Base-by-base conservation (phyloP, 2,113 vertebrate species). In the Eudyptes chrysolophus region DNA sequence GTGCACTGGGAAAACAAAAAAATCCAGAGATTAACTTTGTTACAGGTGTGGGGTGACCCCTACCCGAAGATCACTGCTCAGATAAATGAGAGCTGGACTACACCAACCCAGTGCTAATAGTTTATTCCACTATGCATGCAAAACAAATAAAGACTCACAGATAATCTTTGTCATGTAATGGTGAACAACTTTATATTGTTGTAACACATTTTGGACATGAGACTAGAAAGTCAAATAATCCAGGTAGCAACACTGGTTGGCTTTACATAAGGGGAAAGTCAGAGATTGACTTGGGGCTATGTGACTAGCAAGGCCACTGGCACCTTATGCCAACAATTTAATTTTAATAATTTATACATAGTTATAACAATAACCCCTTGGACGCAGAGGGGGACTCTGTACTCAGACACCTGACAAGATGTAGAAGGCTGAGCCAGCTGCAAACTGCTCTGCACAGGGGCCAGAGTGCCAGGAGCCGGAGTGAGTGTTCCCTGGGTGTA, bases 51-150 rank as follows among this genome's bases (percentile, higher is more conserved):
- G 13, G 9, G 1, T 66, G 14, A 52, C 25, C 66, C 1, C 4
- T 66, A 54, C 36, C 13, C 61, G 36, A 71, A 85, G 19, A 40
- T 20, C 34, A 32, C 7, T 40, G 34, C 8, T 72, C 12, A 60
- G 22, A 57, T 52, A 92, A 88, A 69, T n/a, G 24, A 72, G 58
- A 42, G 6, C 13, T 8, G 2, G 27, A 17, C 10, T 84, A 26
- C 15, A 66, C 1, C n/a, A 66, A 52, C 7, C 11, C 40, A 57
- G 25, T 0, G 0, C 11, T 57, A 57, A 30, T 6, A 34, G 29
- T 65, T 68, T 65, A 48, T 61, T 69, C 58, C 24, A 24, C 0
- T 2, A 11, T 1, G 6, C 0, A 1, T 26, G 8, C 38, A 61
- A 80, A 69, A 68, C 25, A 76, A 42, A 77, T 7, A 36, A 61